phyloP scores from a whole-genome alignment of 2,797 vertebrate genomes.

The Labeo calbasu region DNA sequence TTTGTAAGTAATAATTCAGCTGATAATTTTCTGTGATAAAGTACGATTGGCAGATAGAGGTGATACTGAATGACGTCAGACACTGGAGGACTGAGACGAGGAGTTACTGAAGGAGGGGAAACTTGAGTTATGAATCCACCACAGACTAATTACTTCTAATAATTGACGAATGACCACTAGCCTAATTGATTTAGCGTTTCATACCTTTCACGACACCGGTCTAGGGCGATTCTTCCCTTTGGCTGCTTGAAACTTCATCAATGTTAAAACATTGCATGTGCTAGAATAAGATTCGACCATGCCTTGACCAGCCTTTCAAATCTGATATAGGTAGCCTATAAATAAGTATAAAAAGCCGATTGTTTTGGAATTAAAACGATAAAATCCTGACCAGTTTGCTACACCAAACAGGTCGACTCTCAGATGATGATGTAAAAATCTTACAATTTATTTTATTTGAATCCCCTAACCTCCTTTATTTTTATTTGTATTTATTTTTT shows the following conservation, averaged over 20 bases:
- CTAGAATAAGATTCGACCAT: neutral
- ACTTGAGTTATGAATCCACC: neutral
- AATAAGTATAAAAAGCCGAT: neutral
- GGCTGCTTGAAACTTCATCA: neutral
- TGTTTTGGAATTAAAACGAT: neutral
- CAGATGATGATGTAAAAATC: neutral
- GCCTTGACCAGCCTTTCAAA: neutral
- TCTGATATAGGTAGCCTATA: neutral
- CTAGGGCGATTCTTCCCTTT: too few relatives aligned
- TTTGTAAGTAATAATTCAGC: slow-evolving; percentile 37
- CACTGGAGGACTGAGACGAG: neutral
- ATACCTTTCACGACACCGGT: neutral
- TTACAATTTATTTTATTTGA: neutral
- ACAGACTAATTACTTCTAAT: slow-evolving; percentile 8
- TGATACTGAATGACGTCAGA: neutral
- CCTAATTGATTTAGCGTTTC: slow-evolving; percentile 2
- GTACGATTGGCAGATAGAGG: neutral
- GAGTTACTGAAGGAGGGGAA: neutral
- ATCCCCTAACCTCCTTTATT: neutral
- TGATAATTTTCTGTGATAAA: slow-evolving; percentile 29
- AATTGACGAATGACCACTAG: neutral
- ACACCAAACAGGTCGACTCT: neutral
- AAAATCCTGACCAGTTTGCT: neutral
- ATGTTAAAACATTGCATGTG: neutral
- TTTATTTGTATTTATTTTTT: neutral